Base-by-base conservation (phyloP, 2,888 invertebrate genomes). In the Plagiodera versicolora region DNA sequence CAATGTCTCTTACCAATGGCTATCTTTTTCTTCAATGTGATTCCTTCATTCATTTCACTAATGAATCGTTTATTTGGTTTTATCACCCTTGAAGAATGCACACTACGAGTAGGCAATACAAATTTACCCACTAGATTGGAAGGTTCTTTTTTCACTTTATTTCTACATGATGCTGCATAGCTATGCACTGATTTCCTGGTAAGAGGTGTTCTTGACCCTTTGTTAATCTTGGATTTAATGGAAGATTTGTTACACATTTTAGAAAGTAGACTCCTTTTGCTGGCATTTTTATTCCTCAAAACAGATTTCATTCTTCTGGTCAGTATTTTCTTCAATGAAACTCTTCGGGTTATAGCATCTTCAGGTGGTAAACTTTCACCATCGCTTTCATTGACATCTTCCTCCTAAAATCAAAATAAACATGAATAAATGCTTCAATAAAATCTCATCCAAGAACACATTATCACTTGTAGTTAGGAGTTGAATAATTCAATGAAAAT, bases 51-150 rank as follows among this genome's bases (percentile, higher is more conserved):
- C 59, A 77, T 67, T 65, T 77, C 78, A 74, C 90, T 90, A 57
- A 92, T 85, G 73, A 94, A 91, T 67, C 90, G 86, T 80, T 93
- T 94, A 75, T 92, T 94, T 44, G 94, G 94, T 77, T 92, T 94
- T 56, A 94, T 94, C 46, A 92, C 90, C 67, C 94, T 84, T 4
- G 92, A 92, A 45, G 94, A 94, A 77, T 93, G 90, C 14, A 87
- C 90, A 82, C 93, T 94, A 71, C 91, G 85, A 49, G 89, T 85
- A 16, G 94, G 94, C 64, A 94, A 80, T 30, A 91, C 86, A 82
- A 92, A 92, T 77, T 87, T 89, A 53, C 86, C 82, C 30, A 81
- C 81, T 49, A 80, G 74, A 61, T 79, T 77, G 51, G 74, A 75
- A 16, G 71, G 48, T 61, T 75, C 75, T 56, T 70, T 72, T 49